Evolutionary conservation across 2,888 invertebrate species (phyloP).

Genomic region (Ptychoptera contaminata): DNA sequence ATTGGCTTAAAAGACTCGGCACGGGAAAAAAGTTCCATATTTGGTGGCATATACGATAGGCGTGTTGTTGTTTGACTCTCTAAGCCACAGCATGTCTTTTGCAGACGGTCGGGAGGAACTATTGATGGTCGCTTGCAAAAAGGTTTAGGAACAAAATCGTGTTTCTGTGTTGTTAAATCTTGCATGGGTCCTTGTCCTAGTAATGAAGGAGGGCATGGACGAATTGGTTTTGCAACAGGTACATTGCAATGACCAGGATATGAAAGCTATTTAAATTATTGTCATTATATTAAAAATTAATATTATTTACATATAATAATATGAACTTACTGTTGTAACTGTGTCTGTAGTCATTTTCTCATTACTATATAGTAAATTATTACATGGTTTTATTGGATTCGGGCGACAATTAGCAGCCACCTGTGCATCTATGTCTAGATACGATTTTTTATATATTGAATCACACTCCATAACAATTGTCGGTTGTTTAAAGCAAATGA

Average conservation of each 20-base stretch:
- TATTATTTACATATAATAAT: neutral
- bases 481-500: slow-evolving; percentile 35
- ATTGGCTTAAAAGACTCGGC: slow-evolving; percentile 12
- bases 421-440: slow-evolving; percentile 35
- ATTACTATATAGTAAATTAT: slow-evolving; percentile 32
- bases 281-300: neutral
- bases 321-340: slow-evolving; percentile 15
- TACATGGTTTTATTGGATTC: slow-evolving; percentile 29
- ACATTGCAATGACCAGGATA: slow-evolving; percentile 22
- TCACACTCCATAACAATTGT: slow-evolving; percentile 39
- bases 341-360: slow-evolving; percentile 39
- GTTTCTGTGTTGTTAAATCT: slow-evolving; percentile 53
- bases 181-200: slow-evolving; percentile 43
- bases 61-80: slow-evolving; percentile 26
- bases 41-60: slow-evolving; percentile 25
- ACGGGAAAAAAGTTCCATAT: slow-evolving; percentile 7
- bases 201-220: slow-evolving; percentile 19
- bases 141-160: slow-evolving; percentile 53
- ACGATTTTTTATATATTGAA: slow-evolving; percentile 51
- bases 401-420: slow-evolving; percentile 19
- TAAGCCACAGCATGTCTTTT: slow-evolving; percentile 19
- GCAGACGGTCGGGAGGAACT: slow-evolving; percentile 17
- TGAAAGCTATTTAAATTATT: slow-evolving; percentile 15
- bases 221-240: slow-evolving; percentile 19
- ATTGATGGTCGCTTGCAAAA: slow-evolving; percentile 23